These are phyloP conservation scores for Cryptocheilus praepositus DNA, from an alignment of 2,888 invertebrate genomes.

Conservation along the genomic window DNA sequence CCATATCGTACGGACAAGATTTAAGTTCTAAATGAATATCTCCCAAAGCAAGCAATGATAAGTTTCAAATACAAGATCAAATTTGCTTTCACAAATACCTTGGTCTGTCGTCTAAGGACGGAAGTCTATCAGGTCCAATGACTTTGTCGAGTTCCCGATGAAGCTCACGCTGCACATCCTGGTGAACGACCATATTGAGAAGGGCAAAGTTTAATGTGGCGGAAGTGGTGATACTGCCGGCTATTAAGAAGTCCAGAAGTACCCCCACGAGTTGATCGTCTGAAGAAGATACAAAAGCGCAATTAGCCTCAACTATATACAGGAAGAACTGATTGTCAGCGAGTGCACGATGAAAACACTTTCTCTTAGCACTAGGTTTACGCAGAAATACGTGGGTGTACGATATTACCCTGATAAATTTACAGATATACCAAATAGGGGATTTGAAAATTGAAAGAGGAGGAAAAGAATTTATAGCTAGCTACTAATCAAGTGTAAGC, in stretches of 20 bases:
- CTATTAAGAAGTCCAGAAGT: conserved; percentile 82
- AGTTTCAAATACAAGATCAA: no score
- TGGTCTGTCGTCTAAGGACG: conserved; percentile 74
- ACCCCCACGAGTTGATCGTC: conserved; percentile 81
- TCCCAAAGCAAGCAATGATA: no score
- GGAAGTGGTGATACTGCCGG: conserved; percentile 81
- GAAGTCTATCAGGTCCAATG: conserved; percentile 72
- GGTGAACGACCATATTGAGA: conserved; percentile 78
- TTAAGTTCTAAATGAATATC: no score
- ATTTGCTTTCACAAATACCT: conserved; percentile 64
- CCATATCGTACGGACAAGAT: no score
- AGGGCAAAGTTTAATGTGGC: conserved; percentile 80
- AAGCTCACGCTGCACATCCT: conserved; percentile 78
- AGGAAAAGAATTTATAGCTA: no score
- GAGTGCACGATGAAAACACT: conserved; percentile 18
- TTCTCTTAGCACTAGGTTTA: no score
- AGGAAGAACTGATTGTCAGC: neutral
- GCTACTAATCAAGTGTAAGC: no score
- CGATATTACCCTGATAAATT: no score
- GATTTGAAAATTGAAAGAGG: no score
- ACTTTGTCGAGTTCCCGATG: conserved; percentile 77
- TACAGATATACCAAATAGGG: no score
- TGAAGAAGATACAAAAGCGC: conserved; percentile 62
- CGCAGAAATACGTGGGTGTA: no score
- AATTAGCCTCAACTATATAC: neutral